These are phyloP conservation scores for Marronus borbonicus DNA, from an alignment of 2,888 invertebrate genomes.

Conservation along the genomic window DNA sequence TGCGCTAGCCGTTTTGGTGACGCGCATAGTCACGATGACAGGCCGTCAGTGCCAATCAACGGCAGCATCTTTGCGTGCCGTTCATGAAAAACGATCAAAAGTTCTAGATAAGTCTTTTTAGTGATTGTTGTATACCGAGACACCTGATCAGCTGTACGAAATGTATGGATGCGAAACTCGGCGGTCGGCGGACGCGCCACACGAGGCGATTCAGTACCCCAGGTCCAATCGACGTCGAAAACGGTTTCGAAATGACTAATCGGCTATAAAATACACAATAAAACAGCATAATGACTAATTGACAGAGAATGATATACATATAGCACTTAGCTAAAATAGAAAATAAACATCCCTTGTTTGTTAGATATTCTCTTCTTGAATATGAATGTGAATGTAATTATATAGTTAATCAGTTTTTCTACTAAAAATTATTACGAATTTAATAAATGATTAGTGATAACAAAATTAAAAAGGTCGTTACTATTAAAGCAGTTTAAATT, in stretches of 20 bases:
- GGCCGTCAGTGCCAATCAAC: slow-evolving; percentile 66
- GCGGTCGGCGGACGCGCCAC: slow-evolving; percentile 37
- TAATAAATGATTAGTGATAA: no score
- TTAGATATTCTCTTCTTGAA: no score
- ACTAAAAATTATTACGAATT: no score
- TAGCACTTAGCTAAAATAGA: slow-evolving; percentile 21
- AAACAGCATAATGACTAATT: slow-evolving; percentile 39
- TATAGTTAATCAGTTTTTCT: no score
- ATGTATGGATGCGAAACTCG: slow-evolving; percentile 32
- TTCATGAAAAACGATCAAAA: slow-evolving; percentile 63
- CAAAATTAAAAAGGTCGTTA: no score
- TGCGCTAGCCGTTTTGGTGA: slow-evolving; percentile 68
- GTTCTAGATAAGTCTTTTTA: slow-evolving; percentile 61
- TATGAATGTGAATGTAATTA: no score
- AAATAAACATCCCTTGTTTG: background rate
- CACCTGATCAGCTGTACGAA: slow-evolving; percentile 48
- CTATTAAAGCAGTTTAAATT: no score
- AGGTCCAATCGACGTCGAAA: slow-evolving; percentile 42
- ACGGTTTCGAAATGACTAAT: slow-evolving; percentile 34
- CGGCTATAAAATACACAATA: slow-evolving; percentile 32
- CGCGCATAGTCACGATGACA: slow-evolving; percentile 65
- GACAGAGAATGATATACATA: slow-evolving; percentile 38
- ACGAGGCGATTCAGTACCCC: slow-evolving; percentile 45
- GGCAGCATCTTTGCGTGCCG: slow-evolving; percentile 55
- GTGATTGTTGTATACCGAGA: slow-evolving; percentile 43